Percentiles rank a stretch among this genome's conserved stretches.
Conservation (phyloP, 2,888 invertebrate genomes). For the Xylota segnis region DNA sequence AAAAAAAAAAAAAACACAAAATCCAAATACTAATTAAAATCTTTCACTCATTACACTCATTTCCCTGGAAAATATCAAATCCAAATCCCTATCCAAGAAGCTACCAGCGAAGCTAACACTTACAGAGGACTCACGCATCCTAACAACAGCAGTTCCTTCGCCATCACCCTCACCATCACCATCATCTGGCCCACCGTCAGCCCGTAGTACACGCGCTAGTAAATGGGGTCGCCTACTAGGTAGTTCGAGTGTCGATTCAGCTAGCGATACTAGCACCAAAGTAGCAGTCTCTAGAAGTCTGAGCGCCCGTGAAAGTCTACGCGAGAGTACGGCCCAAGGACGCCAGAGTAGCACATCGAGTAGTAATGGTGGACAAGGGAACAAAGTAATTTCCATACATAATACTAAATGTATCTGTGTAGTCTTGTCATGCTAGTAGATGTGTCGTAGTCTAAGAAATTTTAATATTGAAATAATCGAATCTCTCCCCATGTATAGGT, state of each 20-base stretch:
- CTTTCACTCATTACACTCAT: slow-evolving; percentile 54
- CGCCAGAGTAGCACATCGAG: slow-evolving; percentile 85
- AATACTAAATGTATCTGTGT: slow-evolving; percentile 61
- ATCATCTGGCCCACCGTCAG: slow-evolving; percentile 85
- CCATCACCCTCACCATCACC: slow-evolving; percentile 84
- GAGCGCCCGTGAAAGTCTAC: slow-evolving; percentile 86
- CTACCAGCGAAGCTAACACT: slow-evolving; percentile 85
- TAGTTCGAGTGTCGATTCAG: slow-evolving; percentile 91
- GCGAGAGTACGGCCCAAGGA: slow-evolving; percentile 84
- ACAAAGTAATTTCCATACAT: slow-evolving; percentile 83
- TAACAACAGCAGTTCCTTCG: slow-evolving; percentile 83
- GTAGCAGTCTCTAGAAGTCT: slow-evolving; percentile 86
- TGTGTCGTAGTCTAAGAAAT: slow-evolving; percentile 30
- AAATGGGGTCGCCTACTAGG: slow-evolving; percentile 94
- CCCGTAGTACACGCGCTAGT: slow-evolving; percentile 86
- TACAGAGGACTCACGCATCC: slow-evolving; percentile 84
- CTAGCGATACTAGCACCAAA: slow-evolving; percentile 87
- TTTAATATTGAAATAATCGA: slow-evolving; percentile 30
- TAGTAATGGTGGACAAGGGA: slow-evolving; percentile 85
- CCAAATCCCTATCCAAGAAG: slow-evolving; percentile 81
- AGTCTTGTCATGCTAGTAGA: slow-evolving; percentile 61
- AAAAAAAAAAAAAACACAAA: neutral
- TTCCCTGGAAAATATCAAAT: slow-evolving; percentile 36
- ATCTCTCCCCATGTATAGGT: slow-evolving; percentile 83
- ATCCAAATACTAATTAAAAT: slow-evolving; percentile 65